Base-by-base conservation (phyloP, 2,113 vertebrate genomes). In the Pomatostomus ruficeps region DNA sequence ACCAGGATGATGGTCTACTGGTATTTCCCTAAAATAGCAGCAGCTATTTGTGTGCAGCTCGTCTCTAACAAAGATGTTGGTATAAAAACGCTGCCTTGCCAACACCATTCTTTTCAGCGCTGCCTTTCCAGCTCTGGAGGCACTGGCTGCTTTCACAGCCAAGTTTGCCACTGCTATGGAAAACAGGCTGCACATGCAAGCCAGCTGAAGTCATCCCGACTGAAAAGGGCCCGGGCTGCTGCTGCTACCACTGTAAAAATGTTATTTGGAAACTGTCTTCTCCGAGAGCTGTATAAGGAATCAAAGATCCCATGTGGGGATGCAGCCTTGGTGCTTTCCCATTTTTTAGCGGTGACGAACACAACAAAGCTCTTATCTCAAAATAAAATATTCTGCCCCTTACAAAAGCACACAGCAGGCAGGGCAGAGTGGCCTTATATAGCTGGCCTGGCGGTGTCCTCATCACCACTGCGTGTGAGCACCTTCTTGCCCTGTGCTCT, bases 121-220 rank as follows among this genome's bases (percentile, higher is more conserved):
- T 72, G 62, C 88, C 94, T 97, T 97, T 91, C 68, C 19, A 82
- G 96, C 83, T 96, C 77, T 97, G 97, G 97, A 97, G 94, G 84
- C 79, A 24, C 54, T 25, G 36, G 70, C 91, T 84, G 85, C 81
- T 96, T 97, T 98, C 97, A 76, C 97, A 96, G 98, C 98, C 98
- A 98, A 95, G 29, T 97, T 95, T 97, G 97, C 97, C 97, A 98
- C 97, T 16, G 85, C 96, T 95, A 72, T 97, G 96, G 96, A 97
- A 94, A 97, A 96, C 93, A 93, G 95, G 89, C 89, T 23, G 78
- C 95, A 78, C 81, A 73, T 49, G 91, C 89, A 76, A 91, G 95
- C 96, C 97, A 96, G 97, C 96, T 98, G 97, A 97, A 97, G 96
- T 97, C 96, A 97, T 73, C 11, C 25, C 22, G 58, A 54, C 94